Evolutionary conservation across 2,888 invertebrate species (phyloP), one percentile per base, ranked within the genome.

Genomic region (Isotomurus palustris): DNA sequence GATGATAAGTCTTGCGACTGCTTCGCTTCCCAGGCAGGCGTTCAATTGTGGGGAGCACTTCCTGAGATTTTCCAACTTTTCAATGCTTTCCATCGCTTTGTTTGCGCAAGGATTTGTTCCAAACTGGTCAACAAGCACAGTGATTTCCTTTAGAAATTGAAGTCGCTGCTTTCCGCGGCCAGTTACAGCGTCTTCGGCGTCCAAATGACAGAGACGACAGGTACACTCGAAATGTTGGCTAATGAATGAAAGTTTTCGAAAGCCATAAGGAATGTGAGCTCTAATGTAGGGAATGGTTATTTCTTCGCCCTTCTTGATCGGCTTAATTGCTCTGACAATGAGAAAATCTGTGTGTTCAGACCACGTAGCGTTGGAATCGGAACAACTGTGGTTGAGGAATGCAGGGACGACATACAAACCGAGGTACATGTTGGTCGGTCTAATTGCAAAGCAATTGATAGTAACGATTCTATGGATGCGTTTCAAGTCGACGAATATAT

Each of bases 311-410:
- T 19, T 14, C 2, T n/a, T 5, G 38, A 56, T 56, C 14, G 43
- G 14, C 24, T 51, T 52, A 21, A 52, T 41, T 10, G 56, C 51
- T n/a, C 56, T 17, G 4, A 52, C 27, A 6, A 56, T 41, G 27
- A 51, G 35, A 14, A 56, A 21, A 17, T 56, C 45, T 21, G 51
- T 52, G 32, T 38, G 35, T 14, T 17, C 44, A 6, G 19, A 24
- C 51, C 56, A 56, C n/a, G 28, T 24, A 5, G 17, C 19, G 24
- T 56, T 56, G 2, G 32, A 36, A 14, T 45, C 28, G 28, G 17
- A 19, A 28, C 56, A 56, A 19, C 45, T 52, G 45, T 56, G 56
- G 32, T 56, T 56, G 2, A 56, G n/a, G 24, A 38, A 56, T 3
- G 45, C 21, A 5, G 56, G 45, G 2, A 3, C 1, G 5, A 56